These are phyloP conservation scores for Eulithis prunata DNA, from an alignment of 2,888 invertebrate genomes.

Conservation along the genomic window DNA sequence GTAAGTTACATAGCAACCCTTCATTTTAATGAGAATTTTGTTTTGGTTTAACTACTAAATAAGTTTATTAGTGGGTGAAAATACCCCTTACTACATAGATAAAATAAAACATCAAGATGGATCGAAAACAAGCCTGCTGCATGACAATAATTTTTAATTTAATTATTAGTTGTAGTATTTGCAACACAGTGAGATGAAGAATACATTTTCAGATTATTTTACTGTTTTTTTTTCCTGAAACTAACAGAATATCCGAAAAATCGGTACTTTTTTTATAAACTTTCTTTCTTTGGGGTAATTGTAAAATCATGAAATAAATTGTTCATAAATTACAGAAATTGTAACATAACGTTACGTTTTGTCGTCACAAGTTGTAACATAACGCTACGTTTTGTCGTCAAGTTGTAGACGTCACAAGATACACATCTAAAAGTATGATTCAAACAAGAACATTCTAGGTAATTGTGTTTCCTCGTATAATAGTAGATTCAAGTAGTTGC, in stretches of 20 bases:
- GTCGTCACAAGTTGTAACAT: too few relatives aligned
- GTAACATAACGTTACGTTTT: too few relatives aligned
- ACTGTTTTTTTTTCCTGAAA: not conserved
- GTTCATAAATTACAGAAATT: conserved; percentile 11
- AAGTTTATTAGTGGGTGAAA: not conserved
- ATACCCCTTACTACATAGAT: not conserved
- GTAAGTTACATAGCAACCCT: not conserved
- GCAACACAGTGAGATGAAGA: conserved; percentile 20
- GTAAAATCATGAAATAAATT: conserved; percentile 23
- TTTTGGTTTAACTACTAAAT: too few relatives aligned
- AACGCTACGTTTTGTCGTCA: too few relatives aligned
- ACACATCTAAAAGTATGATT: not conserved
- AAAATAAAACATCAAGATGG: not conserved
- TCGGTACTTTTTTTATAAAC: not conserved
- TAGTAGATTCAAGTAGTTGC: not conserved
- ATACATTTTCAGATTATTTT: conserved; percentile 36
- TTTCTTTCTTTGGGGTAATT: not conserved
- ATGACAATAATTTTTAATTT: not conserved
- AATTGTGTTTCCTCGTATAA: conserved; percentile 7
- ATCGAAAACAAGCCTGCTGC: not conserved
- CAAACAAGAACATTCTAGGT: not conserved
- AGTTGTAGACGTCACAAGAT: too few relatives aligned
- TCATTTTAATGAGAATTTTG: not conserved
- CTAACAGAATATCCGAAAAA: conserved; percentile 9
- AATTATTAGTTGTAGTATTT: not conserved